These are phyloP conservation scores for Notospermus geniculatus DNA, from an alignment of 1,140 invertebrate species.

Conservation along the genomic window DNA sequence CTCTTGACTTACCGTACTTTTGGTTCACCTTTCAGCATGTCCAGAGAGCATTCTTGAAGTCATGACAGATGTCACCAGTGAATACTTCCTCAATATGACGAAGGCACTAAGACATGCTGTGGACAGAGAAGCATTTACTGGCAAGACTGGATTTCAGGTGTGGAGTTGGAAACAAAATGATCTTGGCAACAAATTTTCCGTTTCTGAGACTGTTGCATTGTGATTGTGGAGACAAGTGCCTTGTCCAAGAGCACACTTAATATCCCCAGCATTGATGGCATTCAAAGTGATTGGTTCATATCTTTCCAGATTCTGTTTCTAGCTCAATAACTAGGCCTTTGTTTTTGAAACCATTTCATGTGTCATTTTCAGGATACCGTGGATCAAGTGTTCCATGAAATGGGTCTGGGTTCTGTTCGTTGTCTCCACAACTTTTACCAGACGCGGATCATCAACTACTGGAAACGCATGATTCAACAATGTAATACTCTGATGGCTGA, in stretches of 20 bases:
- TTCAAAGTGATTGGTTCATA: too few species aligned
- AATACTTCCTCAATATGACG: constrained; percentile 60
- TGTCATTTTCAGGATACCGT: constrained; percentile 60
- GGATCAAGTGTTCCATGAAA: constrained; percentile 62
- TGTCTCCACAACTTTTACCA: constrained; percentile 61
- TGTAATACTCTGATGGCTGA: constrained; percentile 57
- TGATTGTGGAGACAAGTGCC: neutral
- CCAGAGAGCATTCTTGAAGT: constrained; percentile 60
- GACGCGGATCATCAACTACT: constrained; percentile 59
- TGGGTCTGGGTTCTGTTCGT: constrained; percentile 59
- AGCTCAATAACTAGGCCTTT: too few species aligned
- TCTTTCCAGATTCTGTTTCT: too few species aligned
- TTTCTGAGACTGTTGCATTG: too few species aligned
- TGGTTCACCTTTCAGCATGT: constrained; percentile 40
- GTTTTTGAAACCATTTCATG: too few species aligned
- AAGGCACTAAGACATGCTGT: constrained; percentile 58
- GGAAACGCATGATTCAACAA: constrained; percentile 54
- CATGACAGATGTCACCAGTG: constrained; percentile 59
- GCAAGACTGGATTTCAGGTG: constrained; percentile 61
- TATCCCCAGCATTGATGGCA: too few species aligned
- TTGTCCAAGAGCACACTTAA: too few species aligned
- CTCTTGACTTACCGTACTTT: too few species aligned
- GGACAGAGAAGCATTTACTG: constrained; percentile 55
- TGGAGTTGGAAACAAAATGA: too few species aligned
- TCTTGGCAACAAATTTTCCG: too few species aligned